Percentiles rank a stretch among this genome's conserved stretches.
Evolutionary conservation across 2,113 vertebrate genomes (phyloP).

Genomic region (Anoura caudifer): DNA sequence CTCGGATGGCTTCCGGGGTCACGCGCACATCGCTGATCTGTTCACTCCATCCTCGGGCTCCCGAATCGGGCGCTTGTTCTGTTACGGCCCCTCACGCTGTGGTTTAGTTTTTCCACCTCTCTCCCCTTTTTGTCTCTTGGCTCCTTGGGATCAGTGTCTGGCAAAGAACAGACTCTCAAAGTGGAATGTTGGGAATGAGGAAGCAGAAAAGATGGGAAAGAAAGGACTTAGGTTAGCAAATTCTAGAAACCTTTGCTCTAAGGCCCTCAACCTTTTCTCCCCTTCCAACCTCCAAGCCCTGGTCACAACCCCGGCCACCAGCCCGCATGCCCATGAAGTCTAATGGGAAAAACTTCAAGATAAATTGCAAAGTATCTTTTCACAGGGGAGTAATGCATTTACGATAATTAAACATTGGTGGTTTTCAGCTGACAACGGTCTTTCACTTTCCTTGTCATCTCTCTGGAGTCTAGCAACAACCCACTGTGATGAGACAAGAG

Average conservation of each 20-base stretch:
- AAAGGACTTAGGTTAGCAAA: too few relatives aligned
- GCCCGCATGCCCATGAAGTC: rapidly evolving
- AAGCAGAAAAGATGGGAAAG: neutral
- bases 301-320: neutral
- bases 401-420: rapidly evolving
- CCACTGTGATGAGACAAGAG: rapidly evolving
- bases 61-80: rapidly evolving
- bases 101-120: neutral
- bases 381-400: rapidly evolving
- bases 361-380: neutral
- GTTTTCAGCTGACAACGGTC: neutral
- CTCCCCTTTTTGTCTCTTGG: neutral
- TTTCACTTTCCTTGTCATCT: neutral
- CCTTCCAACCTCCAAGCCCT: neutral
- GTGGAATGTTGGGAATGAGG: neutral
- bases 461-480: rapidly evolving
- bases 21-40: rapidly evolving
- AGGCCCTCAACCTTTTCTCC: neutral
- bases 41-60: neutral
- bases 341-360: neutral
- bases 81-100: rapidly evolving
- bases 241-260: neutral
- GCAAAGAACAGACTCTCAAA: neutral
- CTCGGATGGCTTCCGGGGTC: neutral
- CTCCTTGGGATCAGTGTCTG: neutral